phyloP scores from a whole-genome alignment of 2,113 vertebrate genomes.

The Emydura subglobosa region DNA sequence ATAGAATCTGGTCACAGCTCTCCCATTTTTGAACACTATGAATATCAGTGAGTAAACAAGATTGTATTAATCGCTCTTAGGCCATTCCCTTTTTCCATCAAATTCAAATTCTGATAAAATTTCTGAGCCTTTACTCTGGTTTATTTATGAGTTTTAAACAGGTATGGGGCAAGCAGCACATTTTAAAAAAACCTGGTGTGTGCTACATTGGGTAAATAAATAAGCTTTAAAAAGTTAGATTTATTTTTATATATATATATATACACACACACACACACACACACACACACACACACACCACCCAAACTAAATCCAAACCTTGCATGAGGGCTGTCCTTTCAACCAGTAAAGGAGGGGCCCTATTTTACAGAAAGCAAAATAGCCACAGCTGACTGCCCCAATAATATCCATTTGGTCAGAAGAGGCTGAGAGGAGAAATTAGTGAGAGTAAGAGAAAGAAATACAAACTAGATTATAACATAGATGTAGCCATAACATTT shows the following conservation, averaged over 20 bases:
- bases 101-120: slow-evolving; percentile 8
- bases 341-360: slow-evolving; percentile 62
- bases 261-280: slow-evolving; percentile 71
- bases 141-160: slow-evolving; percentile 75
- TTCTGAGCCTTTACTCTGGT: slow-evolving; percentile 58
- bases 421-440: background rate
- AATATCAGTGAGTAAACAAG: background rate
- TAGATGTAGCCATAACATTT: background rate
- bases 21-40: background rate
- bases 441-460: background rate
- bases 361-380: slow-evolving; percentile 76
- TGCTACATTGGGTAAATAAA: slow-evolving; percentile 77
- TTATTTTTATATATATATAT: slow-evolving; percentile 57
- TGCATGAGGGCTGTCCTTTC: background rate
- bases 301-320: slow-evolving; percentile 66
- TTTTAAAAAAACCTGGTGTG: slow-evolving; percentile 67
- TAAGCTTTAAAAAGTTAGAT: slow-evolving; percentile 72
- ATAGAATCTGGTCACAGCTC: background rate
- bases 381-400: background rate
- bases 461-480: background rate
- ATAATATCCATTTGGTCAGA: background rate
- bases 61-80: background rate
- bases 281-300: slow-evolving; percentile 72
- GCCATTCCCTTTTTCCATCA: background rate
- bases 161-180: slow-evolving; percentile 71